Base-by-base conservation (phyloP, 2,113 vertebrate genomes). In the Burhinus bistriatus region DNA sequence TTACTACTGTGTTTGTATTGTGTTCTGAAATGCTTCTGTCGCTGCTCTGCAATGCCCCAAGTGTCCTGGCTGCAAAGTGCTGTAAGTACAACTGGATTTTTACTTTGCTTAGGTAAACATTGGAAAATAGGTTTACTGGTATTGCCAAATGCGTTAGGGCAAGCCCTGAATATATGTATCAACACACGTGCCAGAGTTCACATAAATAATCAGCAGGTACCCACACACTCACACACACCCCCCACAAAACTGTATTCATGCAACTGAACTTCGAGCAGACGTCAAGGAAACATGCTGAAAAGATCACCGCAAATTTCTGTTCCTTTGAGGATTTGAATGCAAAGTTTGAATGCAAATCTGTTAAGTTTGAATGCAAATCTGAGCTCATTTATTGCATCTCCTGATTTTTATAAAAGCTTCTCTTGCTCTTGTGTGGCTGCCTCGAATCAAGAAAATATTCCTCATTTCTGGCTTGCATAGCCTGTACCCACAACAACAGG, bases 1-100 rank as follows among this genome's bases (percentile, higher is more conserved):
- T 86, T 73, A 95, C 88, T 88, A 81, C 64, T 12, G 38, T 58
- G 47, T 88, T 94, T 83, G 68, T 66, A 70, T 58, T 91, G 68
- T 71, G 23, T 72, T 91, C 90, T 83, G 78, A 90, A 91, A 55
- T 66, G 32, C 59, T 91, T 83, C 58, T 91, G 30, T 65, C 89
- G 81, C 79, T 96, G 93, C 96, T 97, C 91, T 91, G 49, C 89
- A 96, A 94, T 91, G 97, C 95, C 95, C 59, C 95, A 96, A 97
- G 95, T 94, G 94, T 93, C 94, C 82, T 83, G 78, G 62, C 87
- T 96, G 87, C 51, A 73, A 93, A 95, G 44, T 85, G 84, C 89
- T 89, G 2, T 29, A 45, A 89, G 5, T 76, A 87, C 75, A 73
- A 70, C 51, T 51, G 38, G 75, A 73, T 95, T 91, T 83, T 85